Evolutionary conservation across 2,888 invertebrate species (phyloP).

Genomic region (Mylabris sibirica): DNA sequence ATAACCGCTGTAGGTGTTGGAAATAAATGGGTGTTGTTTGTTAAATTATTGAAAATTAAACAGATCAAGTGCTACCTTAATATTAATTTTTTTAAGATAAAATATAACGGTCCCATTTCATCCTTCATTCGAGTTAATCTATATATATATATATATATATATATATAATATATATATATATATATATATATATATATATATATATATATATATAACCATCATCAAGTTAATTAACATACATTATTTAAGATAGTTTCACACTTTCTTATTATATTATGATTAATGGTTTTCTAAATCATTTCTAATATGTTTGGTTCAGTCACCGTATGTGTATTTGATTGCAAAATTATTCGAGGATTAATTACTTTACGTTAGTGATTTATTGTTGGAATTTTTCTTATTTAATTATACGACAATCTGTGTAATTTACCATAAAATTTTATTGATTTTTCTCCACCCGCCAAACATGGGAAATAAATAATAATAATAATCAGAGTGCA

Average conservation of each 20-base stretch:
- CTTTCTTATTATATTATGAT: conserved; percentile 30
- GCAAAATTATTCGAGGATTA: conserved; percentile 21
- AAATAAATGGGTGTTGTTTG: conserved; percentile 16
- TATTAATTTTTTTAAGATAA: background rate
- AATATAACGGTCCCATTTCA: background rate
- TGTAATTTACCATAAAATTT: conserved; percentile 22
- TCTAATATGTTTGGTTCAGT: background rate
- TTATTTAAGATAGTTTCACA: conserved; percentile 31
- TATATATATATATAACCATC: conserved; percentile 21
- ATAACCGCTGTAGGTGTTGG: background rate
- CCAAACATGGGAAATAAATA: too few species aligned
- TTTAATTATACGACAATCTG: conserved; percentile 13
- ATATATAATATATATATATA: too few species aligned
- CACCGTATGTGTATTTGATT: conserved; percentile 12
- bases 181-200: too few species aligned
- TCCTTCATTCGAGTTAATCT: background rate
- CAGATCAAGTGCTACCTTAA: conserved; percentile 14
- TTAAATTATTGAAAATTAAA: conserved; percentile 9
- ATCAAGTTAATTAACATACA: conserved; percentile 23
- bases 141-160: too few species aligned
- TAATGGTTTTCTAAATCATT: conserved; percentile 27
- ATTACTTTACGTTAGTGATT: conserved; percentile 18
- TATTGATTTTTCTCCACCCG: conserved; percentile 2
- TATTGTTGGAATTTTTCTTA: conserved; percentile 21
- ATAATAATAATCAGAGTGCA: too few species aligned